Base-by-base conservation (phyloP, 2,113 vertebrate genomes). In the Nematolebias whitei region DNA sequence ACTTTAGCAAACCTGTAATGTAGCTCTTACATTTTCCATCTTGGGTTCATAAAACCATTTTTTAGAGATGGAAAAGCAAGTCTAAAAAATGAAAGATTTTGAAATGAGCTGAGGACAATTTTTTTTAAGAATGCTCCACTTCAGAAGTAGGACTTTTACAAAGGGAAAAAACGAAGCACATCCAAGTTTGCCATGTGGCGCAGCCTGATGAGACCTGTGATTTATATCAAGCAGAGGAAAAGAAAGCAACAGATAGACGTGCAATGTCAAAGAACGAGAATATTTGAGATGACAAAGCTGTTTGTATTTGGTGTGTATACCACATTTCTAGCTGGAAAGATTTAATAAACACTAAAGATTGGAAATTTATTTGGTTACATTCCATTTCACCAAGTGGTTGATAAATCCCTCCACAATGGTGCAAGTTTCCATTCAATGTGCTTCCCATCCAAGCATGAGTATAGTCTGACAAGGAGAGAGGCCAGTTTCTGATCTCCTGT, bases 41-140 rank as follows among this genome's bases (percentile, higher is more conserved):
- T 55, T 38, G 55, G 61, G 44, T 79, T 63, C 41, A 40, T 48
- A 35, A 77, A 59, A 51, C 18, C 9, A 19, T 32, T 39, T 73
- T 84, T 86, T 40, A 74, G 47, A 52, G 50, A 58, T 80, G 67
- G 70, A 87, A 86, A 70, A 72, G 69, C 62, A 78, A 74, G 57
- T 86, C 77, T 78, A 73, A 88, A 80, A 66, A 69, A 57, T 87
- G 74, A 71, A 49, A 78, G 20, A 52, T 56, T 50, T 65, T 56
- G 11, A 84, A 89, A 85, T 14, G 54, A 82, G 78, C 76, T 35
- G 0, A 45, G 56, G 78, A 89, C 89, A 85, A 87, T 83, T 88
- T 82, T 84, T 83, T 88, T 82, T 84, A 64, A 78, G 43, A 82
- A 48, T 11, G 48, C 51, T 71, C 65, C 24, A 74, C 63, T 58